A percentile compares a stretch with the other conserved stretches of the same genome.
These are phyloP conservation scores for Anguilla japonica DNA, from an alignment of 2,113 vertebrate species.

Conservation along the genomic window DNA sequence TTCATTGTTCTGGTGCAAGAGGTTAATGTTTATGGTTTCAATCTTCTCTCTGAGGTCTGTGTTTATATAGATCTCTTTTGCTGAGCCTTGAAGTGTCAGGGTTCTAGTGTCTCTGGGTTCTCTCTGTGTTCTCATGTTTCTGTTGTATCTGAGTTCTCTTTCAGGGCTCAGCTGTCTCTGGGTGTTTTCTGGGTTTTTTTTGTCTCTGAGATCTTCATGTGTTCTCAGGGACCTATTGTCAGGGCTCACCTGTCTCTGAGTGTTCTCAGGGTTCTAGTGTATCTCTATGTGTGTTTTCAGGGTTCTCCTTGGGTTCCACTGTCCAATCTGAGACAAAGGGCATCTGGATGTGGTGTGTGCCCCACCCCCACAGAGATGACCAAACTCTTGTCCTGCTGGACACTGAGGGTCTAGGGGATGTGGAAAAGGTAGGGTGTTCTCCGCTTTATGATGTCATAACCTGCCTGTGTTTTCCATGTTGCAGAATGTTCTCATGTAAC, in stretches of 20 bases:
- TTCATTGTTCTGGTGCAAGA: too few species aligned
- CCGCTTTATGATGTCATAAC: neutral
- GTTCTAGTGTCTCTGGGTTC: too few species aligned
- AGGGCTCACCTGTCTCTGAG: neutral
- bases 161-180: too few species aligned
- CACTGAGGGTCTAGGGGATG: constrained; percentile 24
- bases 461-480: constrained; percentile 34
- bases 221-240: constrained; percentile 41
- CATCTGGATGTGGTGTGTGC: constrained; percentile 60
- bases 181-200: too few species aligned
- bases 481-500: too few species aligned
- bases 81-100: too few species aligned
- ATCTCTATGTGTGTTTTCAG: constrained; percentile 37
- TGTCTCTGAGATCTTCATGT: neutral
- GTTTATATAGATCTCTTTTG: too few species aligned
- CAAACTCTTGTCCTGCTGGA: constrained; percentile 54
- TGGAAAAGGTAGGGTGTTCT: constrained; percentile 11
- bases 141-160: too few species aligned
- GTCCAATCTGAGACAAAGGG: constrained; percentile 63
- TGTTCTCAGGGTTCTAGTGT: neutral
- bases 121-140: too few species aligned
- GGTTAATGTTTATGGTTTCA: neutral
- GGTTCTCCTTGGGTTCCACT: constrained; percentile 64
- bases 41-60: too few species aligned
- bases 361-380: constrained; percentile 49